Percentiles rank a stretch among this genome's conserved stretches.
phyloP scores from a whole-genome alignment of 2,797 vertebrate genomes.

The Leptodactylus fallax region DNA sequence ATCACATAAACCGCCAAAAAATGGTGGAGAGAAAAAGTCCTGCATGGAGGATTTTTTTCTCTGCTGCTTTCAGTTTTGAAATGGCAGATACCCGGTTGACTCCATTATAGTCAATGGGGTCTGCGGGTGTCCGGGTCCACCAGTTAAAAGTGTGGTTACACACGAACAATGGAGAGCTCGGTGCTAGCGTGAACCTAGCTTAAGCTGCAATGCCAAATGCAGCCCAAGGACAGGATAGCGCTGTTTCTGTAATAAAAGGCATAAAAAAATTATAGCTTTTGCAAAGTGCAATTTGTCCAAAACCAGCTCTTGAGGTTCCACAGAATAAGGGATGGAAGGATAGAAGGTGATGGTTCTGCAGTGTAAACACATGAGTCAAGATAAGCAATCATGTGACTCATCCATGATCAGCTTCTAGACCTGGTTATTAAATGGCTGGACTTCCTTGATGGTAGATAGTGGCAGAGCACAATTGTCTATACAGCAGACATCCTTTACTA shows the following conservation, averaged over 20 bases:
- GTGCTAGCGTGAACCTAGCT: too few relatives aligned
- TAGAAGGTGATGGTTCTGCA: neutral
- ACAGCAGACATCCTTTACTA: neutral
- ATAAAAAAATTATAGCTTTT: neutral
- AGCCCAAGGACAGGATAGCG: too few relatives aligned
- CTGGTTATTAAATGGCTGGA: neutral
- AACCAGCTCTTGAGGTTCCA: neutral
- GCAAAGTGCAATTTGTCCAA: neutral
- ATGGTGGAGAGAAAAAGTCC: too few relatives aligned
- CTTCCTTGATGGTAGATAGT: conserved; percentile 14
- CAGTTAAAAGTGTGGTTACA: too few relatives aligned
- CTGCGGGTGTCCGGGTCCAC: too few relatives aligned
- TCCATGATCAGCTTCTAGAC: neutral
- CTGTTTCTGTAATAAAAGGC: neutral
- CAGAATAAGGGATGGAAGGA: neutral
- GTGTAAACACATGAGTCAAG: neutral
- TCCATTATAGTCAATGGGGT: too few relatives aligned
- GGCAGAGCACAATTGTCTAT: neutral
- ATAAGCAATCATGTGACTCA: neutral
- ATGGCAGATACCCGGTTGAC: too few relatives aligned
- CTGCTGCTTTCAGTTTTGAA: too few relatives aligned
- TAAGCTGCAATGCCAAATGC: too few relatives aligned
- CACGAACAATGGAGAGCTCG: too few relatives aligned
- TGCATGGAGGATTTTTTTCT: too few relatives aligned
- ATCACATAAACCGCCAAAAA: too few relatives aligned